phyloP scores from a whole-genome alignment of 2,797 vertebrate genomes.

The Miichthys miiuy region DNA sequence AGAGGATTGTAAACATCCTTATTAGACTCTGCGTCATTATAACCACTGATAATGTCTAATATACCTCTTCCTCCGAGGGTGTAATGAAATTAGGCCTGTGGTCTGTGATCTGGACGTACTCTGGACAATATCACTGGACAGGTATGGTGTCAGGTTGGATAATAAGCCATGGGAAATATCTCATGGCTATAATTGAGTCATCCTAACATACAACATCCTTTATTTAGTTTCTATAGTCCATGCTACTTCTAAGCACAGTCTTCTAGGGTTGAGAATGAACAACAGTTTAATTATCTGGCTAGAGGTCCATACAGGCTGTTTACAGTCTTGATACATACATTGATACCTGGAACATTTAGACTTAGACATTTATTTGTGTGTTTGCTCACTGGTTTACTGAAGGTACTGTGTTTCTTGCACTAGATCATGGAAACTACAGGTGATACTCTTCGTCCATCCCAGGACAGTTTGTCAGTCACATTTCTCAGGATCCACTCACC shows the following conservation, averaged over 20 bases:
- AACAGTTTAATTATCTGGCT: neutral
- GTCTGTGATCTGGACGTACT: constrained; percentile 60
- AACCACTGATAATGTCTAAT: constrained; percentile 9
- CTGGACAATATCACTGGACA: constrained; percentile 63
- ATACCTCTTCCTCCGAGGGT: neutral
- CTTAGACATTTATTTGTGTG: neutral
- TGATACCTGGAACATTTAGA: neutral
- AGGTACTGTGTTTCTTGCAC: neutral
- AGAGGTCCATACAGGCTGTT: no score
- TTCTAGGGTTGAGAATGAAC: neutral
- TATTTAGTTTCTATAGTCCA: neutral
- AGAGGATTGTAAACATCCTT: neutral
- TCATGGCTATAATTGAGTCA: constrained; percentile 21
- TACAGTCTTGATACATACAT: no score
- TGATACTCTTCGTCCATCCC: neutral
- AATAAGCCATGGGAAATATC: constrained; percentile 47
- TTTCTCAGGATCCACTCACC: neutral
- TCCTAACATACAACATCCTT: constrained; percentile 14
- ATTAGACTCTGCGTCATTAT: neutral
- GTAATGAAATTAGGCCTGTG: constrained; percentile 43
- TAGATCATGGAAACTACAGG: neutral
- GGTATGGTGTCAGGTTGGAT: constrained; percentile 45
- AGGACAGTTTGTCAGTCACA: neutral
- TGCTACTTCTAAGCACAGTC: neutral
- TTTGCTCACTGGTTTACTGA: neutral